Conservation (phyloP, 92 coral and sea anemone genomes). For the Umimayanthus chanpuru region DNA sequence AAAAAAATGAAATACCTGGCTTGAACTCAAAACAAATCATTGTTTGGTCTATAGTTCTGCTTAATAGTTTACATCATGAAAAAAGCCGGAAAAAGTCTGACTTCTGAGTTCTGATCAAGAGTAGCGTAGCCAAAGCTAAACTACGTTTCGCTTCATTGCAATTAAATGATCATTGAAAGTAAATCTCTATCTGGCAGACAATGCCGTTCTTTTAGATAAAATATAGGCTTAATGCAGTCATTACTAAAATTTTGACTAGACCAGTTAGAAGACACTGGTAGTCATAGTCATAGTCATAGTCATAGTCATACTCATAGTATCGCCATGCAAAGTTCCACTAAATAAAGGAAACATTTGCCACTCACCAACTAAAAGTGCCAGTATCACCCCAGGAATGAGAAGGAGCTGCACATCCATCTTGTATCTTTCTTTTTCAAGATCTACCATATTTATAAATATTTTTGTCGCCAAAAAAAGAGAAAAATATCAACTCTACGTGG, state of each 20-base stretch:
- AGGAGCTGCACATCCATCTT: slow-evolving; percentile 88
- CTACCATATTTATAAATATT: slow-evolving; percentile 69
- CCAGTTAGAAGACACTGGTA: too few species aligned
- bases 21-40: not conserved
- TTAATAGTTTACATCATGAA: too few species aligned
- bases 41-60: not conserved
- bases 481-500: slow-evolving; percentile 18
- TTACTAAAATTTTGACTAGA: too few species aligned
- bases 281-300: too few species aligned
- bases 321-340: too few species aligned
- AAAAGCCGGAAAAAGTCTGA: too few species aligned
- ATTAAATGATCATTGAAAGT: not conserved
- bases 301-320: too few species aligned
- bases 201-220: too few species aligned
- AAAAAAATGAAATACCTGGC: not conserved
- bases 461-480: not conserved
- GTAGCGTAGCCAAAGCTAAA: not conserved
- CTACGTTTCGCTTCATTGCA: too few species aligned
- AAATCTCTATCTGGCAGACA: not conserved
- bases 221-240: too few species aligned
- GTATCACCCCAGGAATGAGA: slow-evolving; percentile 76
- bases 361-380: slow-evolving; percentile 85
- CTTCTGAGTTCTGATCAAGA: too few species aligned
- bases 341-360: not conserved
- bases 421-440: slow-evolving; percentile 80